Evolutionary conservation across 2,888 invertebrate species (phyloP).

Genomic region (Lasioglossum oenotherae): DNA sequence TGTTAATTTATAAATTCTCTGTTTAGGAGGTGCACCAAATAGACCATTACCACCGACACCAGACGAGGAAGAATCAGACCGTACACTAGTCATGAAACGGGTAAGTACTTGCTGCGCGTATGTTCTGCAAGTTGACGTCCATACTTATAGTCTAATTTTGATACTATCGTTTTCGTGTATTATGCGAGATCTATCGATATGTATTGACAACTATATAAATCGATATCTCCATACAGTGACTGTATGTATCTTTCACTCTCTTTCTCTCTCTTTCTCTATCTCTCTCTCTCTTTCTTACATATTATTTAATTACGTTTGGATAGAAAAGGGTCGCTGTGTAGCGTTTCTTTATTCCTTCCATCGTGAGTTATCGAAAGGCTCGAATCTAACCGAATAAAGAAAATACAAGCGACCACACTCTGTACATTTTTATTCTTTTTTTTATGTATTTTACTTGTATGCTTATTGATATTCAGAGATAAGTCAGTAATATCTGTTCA

Average conservation of each 20-base stretch:
- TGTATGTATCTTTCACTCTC: slow-evolving; percentile 54
- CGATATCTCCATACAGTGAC: slow-evolving; percentile 53
- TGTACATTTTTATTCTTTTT: slow-evolving; percentile 54
- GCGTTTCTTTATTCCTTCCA: slow-evolving; percentile 23
- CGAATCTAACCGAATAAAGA: slow-evolving; percentile 15
- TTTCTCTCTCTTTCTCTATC: not conserved
- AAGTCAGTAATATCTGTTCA: slow-evolving; percentile 58
- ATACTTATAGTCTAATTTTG: slow-evolving; percentile 61
- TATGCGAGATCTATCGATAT: slow-evolving; percentile 55
- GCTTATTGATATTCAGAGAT: slow-evolving; percentile 59
- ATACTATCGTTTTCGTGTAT: slow-evolving; percentile 46
- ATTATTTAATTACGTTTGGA: slow-evolving; percentile 62
- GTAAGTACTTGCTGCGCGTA: slow-evolving; percentile 87
- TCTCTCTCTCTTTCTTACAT: slow-evolving; percentile 11
- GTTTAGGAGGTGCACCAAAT: slow-evolving; percentile 91
- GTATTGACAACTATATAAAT: slow-evolving; percentile 58
- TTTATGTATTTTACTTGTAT: slow-evolving; percentile 50
- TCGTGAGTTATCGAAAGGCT: not conserved
- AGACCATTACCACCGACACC: slow-evolving; percentile 97
- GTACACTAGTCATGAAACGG: slow-evolving; percentile 96
- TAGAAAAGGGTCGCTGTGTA: slow-evolving; percentile 64
- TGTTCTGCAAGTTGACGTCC: slow-evolving; percentile 72
- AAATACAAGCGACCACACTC: slow-evolving; percentile 52
- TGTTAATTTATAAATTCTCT: not conserved
- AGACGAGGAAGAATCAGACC: slow-evolving; percentile 95